phyloP scores from a whole-genome alignment of 2,113 vertebrate genomes.

The Peucedramus taeniatus region DNA sequence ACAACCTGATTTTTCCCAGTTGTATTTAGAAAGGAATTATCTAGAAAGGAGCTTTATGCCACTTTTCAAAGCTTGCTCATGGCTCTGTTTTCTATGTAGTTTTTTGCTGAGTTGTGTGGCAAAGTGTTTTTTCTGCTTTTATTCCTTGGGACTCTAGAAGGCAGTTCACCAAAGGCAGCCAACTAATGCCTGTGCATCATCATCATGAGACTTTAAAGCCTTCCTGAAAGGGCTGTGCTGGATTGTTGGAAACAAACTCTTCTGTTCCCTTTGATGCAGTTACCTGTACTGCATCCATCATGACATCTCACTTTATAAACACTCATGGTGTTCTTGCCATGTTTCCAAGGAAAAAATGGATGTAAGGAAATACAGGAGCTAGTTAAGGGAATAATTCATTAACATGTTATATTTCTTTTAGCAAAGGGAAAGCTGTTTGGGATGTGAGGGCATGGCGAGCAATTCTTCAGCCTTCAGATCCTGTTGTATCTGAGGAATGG shows the following conservation, averaged over 20 bases:
- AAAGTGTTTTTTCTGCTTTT: neutral
- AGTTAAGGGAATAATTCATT: neutral
- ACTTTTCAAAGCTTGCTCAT: neutral
- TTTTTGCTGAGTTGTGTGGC: neutral
- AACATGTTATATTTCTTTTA: neutral
- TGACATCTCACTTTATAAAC: neutral
- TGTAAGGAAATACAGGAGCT: neutral
- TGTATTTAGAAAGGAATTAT: neutral
- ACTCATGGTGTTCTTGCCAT: neutral
- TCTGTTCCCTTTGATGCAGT: neutral
- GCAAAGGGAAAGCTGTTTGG: neutral
- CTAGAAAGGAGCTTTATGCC: neutral
- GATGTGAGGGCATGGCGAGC: neutral
- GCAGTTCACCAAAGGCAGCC: neutral
- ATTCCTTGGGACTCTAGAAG: neutral
- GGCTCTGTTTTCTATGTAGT: neutral
- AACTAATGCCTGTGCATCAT: neutral
- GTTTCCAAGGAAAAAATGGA: neutral
- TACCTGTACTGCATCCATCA: neutral
- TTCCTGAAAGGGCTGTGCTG: neutral
- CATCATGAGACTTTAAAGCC: neutral
- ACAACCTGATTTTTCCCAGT: neutral
- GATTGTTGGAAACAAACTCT: neutral
- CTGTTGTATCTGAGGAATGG: neutral
- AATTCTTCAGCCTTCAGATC: neutral